Base-by-base conservation (phyloP, 2,888 invertebrate genomes). In the Clusia tigrina region DNA sequence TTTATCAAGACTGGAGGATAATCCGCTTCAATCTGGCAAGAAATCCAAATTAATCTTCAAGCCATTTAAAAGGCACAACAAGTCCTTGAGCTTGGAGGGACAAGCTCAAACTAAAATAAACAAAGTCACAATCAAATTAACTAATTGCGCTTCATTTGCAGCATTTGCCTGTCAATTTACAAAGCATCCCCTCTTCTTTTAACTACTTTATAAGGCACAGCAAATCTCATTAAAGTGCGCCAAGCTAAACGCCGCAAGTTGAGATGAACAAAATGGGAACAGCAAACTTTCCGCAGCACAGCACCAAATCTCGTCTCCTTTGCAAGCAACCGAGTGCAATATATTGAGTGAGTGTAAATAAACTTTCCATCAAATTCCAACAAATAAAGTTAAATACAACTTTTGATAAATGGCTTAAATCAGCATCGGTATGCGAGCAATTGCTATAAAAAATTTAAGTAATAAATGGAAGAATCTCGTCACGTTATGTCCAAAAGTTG, bases 111-210 rank as follows among this genome's bases (percentile, higher is more conserved):
- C 42, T 10, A 42, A 32, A 32, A 17, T 15, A 42, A 42, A 42
- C 42, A 42, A 42, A 10, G 42, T 42, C 42, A 42, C 10, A 42
- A 42, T 42, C 42, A 42, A 42, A 42, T 42, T 42, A 42, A 42
- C 42, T 42, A 42, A 42, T 42, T 42, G 42, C 42, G 42, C 42
- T 42, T 42, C 42, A 42, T 42, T 42, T 6, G 42, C 42, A 42
- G 42, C 42, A 42, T 42, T 42, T 42, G 10, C 42, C 42, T 42
- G n/a, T 42, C 42, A 42, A 42, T 42, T 42, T 32, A 12, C 32
- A 32, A 32, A 12, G 12, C 32, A 42, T 15, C 42, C n/a, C 42
- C 10, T 42, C 42, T 15, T 42, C 42, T 32, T 12, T 32, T 42
- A 3, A 17, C 42, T 42, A 42, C 42, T 42, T 5, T 12, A 32